These are phyloP conservation scores for Drosophila histrio DNA, from an alignment of 2,888 invertebrate species.

Conservation along the genomic window DNA sequence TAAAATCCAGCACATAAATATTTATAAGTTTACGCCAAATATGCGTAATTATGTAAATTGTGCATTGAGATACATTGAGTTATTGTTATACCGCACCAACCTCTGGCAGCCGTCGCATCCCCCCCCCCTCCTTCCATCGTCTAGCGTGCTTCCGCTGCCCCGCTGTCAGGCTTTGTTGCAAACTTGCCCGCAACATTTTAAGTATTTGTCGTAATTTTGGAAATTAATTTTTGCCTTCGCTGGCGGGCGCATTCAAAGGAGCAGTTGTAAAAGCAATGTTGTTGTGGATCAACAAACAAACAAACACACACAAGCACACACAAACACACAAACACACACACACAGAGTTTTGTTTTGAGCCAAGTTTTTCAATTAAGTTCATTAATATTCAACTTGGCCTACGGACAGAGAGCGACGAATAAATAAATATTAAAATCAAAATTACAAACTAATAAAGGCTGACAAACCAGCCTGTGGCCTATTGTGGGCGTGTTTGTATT, in stretches of 20 bases:
- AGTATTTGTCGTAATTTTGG: conserved; percentile 68
- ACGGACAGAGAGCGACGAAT: conserved; percentile 51
- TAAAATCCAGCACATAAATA: conserved; percentile 61
- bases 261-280: conserved; percentile 33
- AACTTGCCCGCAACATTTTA: conserved; percentile 62
- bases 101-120: background rate
- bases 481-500: conserved; percentile 25
- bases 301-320: background rate
- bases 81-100: conserved; percentile 22
- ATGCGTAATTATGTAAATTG: conserved; percentile 77
- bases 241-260: conserved; percentile 25
- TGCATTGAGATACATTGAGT: conserved; percentile 62
- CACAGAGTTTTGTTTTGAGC: conserved; percentile 36
- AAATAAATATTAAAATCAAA: conserved; percentile 72
- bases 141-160: conserved; percentile 8
- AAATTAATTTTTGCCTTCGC: conserved; percentile 66
- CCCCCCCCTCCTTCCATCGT: background rate
- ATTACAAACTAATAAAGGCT: conserved; percentile 67
- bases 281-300: conserved; percentile 19
- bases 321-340: background rate
- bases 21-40: conserved; percentile 70
- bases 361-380: conserved; percentile 77
- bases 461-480: conserved; percentile 16
- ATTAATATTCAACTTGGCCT: conserved; percentile 75
- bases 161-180: conserved; percentile 15